These are phyloP conservation scores for Phylloscopus collybita DNA, from an alignment of 2,797 vertebrate genomes.

Conservation along the genomic window DNA sequence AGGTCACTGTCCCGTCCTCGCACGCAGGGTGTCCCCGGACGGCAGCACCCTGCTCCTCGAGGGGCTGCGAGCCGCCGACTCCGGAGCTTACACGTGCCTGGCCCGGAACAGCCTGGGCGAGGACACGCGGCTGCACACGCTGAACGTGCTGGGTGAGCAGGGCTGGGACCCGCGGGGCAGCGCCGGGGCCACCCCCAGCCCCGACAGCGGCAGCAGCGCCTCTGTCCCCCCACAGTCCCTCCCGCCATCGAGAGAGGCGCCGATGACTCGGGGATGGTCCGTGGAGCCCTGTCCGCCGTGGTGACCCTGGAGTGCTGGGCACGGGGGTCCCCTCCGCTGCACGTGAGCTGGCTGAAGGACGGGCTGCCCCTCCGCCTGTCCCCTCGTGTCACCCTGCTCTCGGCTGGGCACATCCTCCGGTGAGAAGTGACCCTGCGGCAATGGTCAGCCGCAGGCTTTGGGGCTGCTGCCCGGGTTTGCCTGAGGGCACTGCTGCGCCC, in stretches of 20 bases:
- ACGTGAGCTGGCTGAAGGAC: slow-evolving; percentile 90
- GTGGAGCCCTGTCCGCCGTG: slow-evolving; percentile 71
- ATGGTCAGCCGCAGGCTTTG: fast-evolving
- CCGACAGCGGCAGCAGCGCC: background rate
- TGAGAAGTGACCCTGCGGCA: slow-evolving; percentile 34
- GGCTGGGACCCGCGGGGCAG: background rate
- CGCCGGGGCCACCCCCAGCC: fast-evolving
- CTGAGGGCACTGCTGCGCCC: fast-evolving
- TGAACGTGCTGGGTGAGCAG: slow-evolving; percentile 85
- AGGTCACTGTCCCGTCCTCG: background rate
- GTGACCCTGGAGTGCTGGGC: slow-evolving; percentile 85
- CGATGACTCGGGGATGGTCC: slow-evolving; percentile 67
- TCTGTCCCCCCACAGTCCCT: slow-evolving; percentile 77
- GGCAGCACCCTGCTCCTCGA: slow-evolving; percentile 83
- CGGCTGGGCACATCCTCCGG: slow-evolving; percentile 84
- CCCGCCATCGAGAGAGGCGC: slow-evolving; percentile 83
- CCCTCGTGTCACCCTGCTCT: slow-evolving; percentile 80
- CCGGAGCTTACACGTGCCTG: slow-evolving; percentile 88
- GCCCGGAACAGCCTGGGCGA: slow-evolving; percentile 84
- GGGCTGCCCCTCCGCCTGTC: slow-evolving; percentile 86
- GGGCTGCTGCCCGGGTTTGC: background rate
- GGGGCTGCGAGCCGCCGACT: slow-evolving; percentile 78
- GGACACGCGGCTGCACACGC: slow-evolving; percentile 82
- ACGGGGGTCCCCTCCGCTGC: slow-evolving; percentile 83
- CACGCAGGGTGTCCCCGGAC: slow-evolving; percentile 78